Evolutionary conservation across 2,113 vertebrate genomes (phyloP).

Genomic region (Steatornis caripensis): DNA sequence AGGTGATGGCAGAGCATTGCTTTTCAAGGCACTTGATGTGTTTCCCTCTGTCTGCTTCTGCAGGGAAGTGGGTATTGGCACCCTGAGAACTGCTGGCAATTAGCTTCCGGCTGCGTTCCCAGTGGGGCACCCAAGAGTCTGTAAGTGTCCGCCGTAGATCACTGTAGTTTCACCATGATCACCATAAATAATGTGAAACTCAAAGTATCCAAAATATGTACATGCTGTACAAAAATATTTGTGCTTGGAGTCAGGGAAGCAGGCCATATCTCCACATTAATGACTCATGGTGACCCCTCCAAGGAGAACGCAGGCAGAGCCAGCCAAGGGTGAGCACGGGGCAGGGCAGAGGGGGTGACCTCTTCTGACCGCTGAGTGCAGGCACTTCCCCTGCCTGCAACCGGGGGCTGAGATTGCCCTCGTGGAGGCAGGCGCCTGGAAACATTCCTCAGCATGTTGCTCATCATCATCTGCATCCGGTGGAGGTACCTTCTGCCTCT

Average conservation of each 20-base stretch:
- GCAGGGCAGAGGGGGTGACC: background rate
- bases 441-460: background rate
- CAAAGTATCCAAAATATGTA: background rate
- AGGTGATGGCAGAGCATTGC: background rate
- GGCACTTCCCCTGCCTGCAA: background rate
- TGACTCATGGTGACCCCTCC: rapidly evolving
- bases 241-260: background rate
- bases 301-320: background rate
- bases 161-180: background rate
- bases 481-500: background rate
- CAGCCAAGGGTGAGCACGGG: rapidly evolving
- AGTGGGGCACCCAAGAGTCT: background rate
- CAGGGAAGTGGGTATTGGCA: background rate
- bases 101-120: background rate
- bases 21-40: background rate
- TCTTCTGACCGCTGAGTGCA: rapidly evolving
- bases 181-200: background rate
- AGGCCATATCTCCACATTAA: background rate
- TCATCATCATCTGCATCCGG: background rate
- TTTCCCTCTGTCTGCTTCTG: background rate
- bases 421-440: rapidly evolving
- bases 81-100: background rate
- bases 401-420: background rate
- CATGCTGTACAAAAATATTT: rapidly evolving
- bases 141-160: rapidly evolving